These are phyloP conservation scores for Brachionus calyciflorus DNA, from an alignment of 1,140 invertebrate species.

Conservation along the genomic window DNA sequence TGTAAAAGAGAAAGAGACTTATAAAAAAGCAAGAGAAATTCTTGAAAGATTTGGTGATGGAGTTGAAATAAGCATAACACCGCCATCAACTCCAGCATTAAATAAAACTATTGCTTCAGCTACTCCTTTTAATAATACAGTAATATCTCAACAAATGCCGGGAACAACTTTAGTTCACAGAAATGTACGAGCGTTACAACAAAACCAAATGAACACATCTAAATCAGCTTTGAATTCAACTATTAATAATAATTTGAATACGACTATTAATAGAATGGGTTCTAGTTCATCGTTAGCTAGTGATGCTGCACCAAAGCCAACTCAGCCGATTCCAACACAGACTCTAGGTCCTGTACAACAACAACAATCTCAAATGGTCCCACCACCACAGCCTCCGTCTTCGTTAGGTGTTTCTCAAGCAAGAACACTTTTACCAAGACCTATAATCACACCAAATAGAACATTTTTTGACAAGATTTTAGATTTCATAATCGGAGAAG, in stretches of 20 bases:
- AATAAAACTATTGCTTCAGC: not conserved
- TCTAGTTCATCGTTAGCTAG: not conserved
- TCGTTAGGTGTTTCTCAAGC: constrained; percentile 48
- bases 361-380: not conserved
- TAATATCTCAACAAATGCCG: not conserved
- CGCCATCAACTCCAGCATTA: not conserved
- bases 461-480: constrained; percentile 78
- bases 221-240: constrained; percentile 1
- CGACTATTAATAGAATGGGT: not conserved
- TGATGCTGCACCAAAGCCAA: not conserved
- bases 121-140: not conserved
- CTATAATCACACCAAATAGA: constrained; percentile 66
- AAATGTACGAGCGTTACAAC: not conserved
- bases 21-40: constrained; percentile 89
- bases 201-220: not conserved
- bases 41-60: constrained; percentile 76
- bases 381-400: not conserved
- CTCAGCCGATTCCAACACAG: not conserved
- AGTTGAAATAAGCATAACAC: constrained; percentile 51
- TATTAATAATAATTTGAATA: not conserved
- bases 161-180: constrained; percentile 23
- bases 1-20: constrained; percentile 95
- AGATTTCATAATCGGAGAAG: constrained; percentile 90
- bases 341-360: not conserved
- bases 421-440: constrained; percentile 60